Conservation (phyloP, 2,888 invertebrate species). For the Aplocera efformata region DNA sequence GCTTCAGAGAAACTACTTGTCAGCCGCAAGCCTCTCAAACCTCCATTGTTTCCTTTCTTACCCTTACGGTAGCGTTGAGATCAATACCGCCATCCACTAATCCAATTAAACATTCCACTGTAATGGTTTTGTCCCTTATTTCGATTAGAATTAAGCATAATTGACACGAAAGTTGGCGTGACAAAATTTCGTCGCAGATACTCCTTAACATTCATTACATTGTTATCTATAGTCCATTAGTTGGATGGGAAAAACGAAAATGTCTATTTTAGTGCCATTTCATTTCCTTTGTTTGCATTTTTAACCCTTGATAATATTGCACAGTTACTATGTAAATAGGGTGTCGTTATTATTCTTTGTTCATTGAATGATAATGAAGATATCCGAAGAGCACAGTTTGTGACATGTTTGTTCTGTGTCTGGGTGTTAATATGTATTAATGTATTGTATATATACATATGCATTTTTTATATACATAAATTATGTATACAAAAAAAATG, state of each 20-base stretch:
- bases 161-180: slow-evolving; percentile 67
- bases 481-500: no score
- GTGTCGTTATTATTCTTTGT: no score
- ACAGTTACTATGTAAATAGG: no score
- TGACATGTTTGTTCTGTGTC: no score
- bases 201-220: slow-evolving; percentile 33
- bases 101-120: slow-evolving; percentile 48
- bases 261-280: not conserved
- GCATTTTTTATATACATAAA: no score
- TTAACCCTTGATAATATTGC: not conserved
- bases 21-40: slow-evolving; percentile 9
- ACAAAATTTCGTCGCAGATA: slow-evolving; percentile 43
- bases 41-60: slow-evolving; percentile 8
- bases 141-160: slow-evolving; percentile 57
- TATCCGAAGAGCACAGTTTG: no score
- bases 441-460: no score
- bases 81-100: slow-evolving; percentile 35
- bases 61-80: slow-evolving; percentile 16
- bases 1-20: not conserved
- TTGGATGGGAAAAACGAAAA: slow-evolving; percentile 12
- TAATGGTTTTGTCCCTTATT: slow-evolving; percentile 46
- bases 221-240: slow-evolving; percentile 23
- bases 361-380: no score
- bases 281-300: slow-evolving; percentile 5
- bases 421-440: no score